Evolutionary conservation across 2,888 invertebrate genomes (phyloP).

Genomic region (Salticus scenicus): DNA sequence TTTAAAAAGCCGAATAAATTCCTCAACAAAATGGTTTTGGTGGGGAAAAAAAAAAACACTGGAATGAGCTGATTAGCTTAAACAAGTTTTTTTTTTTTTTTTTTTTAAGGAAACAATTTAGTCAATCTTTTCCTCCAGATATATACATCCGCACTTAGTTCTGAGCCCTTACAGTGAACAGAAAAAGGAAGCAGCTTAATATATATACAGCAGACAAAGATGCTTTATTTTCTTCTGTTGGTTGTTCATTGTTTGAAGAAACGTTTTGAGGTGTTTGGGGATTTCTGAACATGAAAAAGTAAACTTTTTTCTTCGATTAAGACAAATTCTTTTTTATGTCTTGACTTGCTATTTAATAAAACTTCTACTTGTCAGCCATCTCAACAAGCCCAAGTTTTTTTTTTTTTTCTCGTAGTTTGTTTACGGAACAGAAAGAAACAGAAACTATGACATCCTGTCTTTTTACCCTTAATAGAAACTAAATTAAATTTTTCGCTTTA

Average conservation of each 20-base stretch:
- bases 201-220: neutral
- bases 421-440: conserved; percentile 1
- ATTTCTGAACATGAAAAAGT: conserved; percentile 38
- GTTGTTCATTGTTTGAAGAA: conserved; percentile 45
- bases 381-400: conserved; percentile 34
- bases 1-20: too few relatives aligned
- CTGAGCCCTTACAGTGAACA: neutral
- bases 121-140: neutral
- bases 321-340: conserved; percentile 22
- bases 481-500: conserved; percentile 60
- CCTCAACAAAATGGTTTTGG: too few relatives aligned
- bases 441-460: neutral
- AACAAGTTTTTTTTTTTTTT: too few relatives aligned
- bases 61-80: too few relatives aligned
- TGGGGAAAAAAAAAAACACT: too few relatives aligned
- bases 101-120: too few relatives aligned
- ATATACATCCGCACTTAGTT: neutral
- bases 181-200: neutral
- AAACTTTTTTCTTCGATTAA: conserved; percentile 43
- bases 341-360: conserved; percentile 40
- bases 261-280: conserved; percentile 46
- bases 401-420: conserved; percentile 34
- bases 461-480: conserved; percentile 16
- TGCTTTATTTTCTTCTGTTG: neutral
- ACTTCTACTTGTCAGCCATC: conserved; percentile 36